Evolutionary conservation across 2,113 vertebrate species (phyloP).

Genomic region (Cyprinodon tularosa): DNA sequence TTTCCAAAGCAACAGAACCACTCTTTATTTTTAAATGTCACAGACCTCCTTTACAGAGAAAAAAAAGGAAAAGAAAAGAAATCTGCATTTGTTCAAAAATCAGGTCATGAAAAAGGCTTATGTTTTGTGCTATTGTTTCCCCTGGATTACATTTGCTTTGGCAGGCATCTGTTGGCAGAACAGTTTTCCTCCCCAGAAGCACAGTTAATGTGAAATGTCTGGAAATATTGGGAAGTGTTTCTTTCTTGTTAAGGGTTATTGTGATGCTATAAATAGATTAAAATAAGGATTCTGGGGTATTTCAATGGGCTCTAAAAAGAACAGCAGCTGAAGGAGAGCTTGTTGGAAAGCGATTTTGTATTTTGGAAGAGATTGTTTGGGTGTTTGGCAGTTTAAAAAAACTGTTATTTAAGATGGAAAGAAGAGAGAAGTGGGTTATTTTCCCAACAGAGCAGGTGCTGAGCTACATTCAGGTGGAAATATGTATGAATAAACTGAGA

Average conservation of each 20-base stretch:
- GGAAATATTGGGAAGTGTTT: slow-evolving; percentile 61
- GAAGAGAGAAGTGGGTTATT: slow-evolving; percentile 3
- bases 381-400: slow-evolving; percentile 12
- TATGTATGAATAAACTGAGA: not conserved
- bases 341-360: slow-evolving; percentile 8
- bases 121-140: slow-evolving; percentile 75
- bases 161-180: slow-evolving; percentile 66
- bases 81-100: slow-evolving; percentile 46
- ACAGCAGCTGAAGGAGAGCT: slow-evolving; percentile 12
- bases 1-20: slow-evolving; percentile 70
- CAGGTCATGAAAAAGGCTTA: slow-evolving; percentile 32
- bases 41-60: slow-evolving; percentile 20
- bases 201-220: slow-evolving; percentile 73
- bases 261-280: slow-evolving; percentile 75
- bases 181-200: slow-evolving; percentile 60
- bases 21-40: slow-evolving; percentile 79
- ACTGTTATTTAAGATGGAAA: not conserved
- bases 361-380: slow-evolving; percentile 23
- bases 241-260: slow-evolving; percentile 66
- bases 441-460: not conserved
- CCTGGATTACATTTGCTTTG: slow-evolving; percentile 72
- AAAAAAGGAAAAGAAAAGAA: slow-evolving; percentile 23
- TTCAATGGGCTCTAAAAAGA: slow-evolving; percentile 31
- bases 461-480: not conserved
- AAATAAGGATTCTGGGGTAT: slow-evolving; percentile 41